Evolutionary conservation across 1,140 invertebrate genomes (phyloP).

Genomic region (Drosophila prosaltans): DNA sequence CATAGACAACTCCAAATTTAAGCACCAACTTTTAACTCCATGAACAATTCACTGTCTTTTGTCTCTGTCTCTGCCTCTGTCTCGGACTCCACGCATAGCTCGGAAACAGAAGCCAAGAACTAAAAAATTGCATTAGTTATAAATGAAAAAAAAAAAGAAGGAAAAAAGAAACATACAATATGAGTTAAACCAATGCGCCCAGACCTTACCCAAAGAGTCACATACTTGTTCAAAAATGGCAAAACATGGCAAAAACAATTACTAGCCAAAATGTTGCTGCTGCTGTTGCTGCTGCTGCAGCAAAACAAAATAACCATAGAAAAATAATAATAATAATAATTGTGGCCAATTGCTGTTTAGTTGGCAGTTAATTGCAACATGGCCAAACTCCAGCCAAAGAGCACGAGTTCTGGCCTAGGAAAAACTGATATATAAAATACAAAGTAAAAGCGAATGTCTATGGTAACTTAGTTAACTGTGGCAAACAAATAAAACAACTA

Average conservation of each 20-base stretch:
- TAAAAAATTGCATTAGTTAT: conserved; percentile 5
- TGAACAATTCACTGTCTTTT: background rate
- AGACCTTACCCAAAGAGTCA: conserved; percentile 38
- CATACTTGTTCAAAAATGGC: conserved; percentile 58
- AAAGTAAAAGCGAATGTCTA: conserved; percentile 27
- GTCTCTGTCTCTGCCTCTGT: background rate
- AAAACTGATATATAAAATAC: conserved; percentile 6
- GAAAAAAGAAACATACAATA: background rate
- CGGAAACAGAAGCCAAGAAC: conserved; percentile 41
- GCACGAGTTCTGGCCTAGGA: conserved; percentile 31
- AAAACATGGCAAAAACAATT: conserved; percentile 80
- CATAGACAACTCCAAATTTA: conserved; percentile 28
- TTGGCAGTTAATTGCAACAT: conserved; percentile 80
- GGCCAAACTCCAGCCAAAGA: conserved; percentile 52
- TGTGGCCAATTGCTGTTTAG: conserved; percentile 79
- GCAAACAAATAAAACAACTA: background rate
- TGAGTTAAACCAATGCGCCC: conserved; percentile 36
- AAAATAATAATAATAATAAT: conserved; percentile 80
- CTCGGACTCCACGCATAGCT: conserved; percentile 46
- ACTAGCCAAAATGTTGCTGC: conserved; percentile 56
- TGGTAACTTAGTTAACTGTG: conserved; percentile 8
- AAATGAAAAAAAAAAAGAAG: conserved; percentile 20
- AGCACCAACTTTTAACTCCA: conserved; percentile 7
- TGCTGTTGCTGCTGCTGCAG: conserved; percentile 30
- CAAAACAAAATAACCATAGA: conserved; percentile 50